These are phyloP conservation scores for Lepetodrilus schrolli DNA, from an alignment of 2,888 invertebrate species.

Conservation along the genomic window DNA sequence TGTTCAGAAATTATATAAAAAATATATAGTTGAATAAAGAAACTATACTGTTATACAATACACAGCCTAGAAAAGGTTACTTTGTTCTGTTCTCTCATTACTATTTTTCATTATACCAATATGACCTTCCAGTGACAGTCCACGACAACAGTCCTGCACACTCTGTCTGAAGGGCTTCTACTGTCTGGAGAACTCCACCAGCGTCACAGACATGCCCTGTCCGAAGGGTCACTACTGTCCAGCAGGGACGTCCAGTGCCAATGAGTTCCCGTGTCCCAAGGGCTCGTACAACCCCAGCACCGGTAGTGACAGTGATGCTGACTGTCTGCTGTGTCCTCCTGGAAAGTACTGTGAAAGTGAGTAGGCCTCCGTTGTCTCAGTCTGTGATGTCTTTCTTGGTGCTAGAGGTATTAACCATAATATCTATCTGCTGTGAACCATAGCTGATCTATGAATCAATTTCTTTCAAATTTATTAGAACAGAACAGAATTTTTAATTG, in stretches of 20 bases:
- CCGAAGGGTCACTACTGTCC: slow-evolving; percentile 71
- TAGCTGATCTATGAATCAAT: too few species aligned
- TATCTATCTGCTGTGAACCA: too few species aligned
- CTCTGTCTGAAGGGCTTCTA: slow-evolving; percentile 69
- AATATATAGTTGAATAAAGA: too few species aligned
- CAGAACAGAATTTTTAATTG: too few species aligned
- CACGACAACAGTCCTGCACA: slow-evolving; percentile 58
- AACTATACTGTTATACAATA: too few species aligned
- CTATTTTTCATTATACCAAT: background rate
- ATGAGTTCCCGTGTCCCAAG: slow-evolving; percentile 67
- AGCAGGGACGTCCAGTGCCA: slow-evolving; percentile 58
- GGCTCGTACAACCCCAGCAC: slow-evolving; percentile 68
- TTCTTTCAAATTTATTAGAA: too few species aligned
- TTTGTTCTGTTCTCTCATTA: background rate
- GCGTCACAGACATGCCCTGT: slow-evolving; percentile 61
- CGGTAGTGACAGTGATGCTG: slow-evolving; percentile 51
- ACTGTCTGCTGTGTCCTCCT: slow-evolving; percentile 69
- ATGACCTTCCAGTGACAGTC: slow-evolving; percentile 55
- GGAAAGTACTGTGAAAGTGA: slow-evolving; percentile 71
- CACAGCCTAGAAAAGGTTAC: too few species aligned
- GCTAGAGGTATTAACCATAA: too few species aligned
- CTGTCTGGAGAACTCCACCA: slow-evolving; percentile 67
- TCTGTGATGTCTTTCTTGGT: too few species aligned
- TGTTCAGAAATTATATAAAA: too few species aligned
- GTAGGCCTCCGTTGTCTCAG: slow-evolving; percentile 9